Evolutionary conservation across 2,888 invertebrate genomes (phyloP).

Genomic region (Silvanus unidentatus): DNA sequence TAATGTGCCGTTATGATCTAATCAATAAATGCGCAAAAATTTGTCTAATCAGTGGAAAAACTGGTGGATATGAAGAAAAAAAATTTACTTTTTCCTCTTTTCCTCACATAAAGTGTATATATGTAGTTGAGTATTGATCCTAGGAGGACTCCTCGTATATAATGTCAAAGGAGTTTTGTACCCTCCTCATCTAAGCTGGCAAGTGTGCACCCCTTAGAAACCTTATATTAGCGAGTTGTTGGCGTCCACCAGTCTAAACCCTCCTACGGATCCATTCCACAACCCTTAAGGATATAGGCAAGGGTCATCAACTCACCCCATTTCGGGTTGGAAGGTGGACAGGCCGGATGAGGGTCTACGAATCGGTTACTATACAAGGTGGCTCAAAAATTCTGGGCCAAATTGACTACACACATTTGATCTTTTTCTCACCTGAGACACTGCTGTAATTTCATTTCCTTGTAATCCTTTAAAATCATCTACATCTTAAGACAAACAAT

Average conservation of each 20-base stretch:
- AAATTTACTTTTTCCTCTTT: slow-evolving; percentile 25
- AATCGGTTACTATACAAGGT: slow-evolving; percentile 15
- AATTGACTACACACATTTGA: background rate
- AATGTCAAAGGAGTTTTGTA: slow-evolving; percentile 21
- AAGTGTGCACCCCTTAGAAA: slow-evolving; percentile 30
- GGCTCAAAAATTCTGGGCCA: background rate
- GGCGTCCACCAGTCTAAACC: slow-evolving; percentile 21
- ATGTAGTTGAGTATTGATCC: slow-evolving; percentile 26
- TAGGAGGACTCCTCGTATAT: slow-evolving; percentile 8
- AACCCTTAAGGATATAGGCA: slow-evolving; percentile 24
- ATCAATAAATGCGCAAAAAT: no score
- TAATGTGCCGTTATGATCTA: no score
- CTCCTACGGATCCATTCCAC: slow-evolving; percentile 17
- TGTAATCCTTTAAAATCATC: no score
- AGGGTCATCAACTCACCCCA: slow-evolving; percentile 26
- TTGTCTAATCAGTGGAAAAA: no score
- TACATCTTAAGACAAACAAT: background rate
- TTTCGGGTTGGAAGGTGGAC: slow-evolving; percentile 22
- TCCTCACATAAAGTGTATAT: background rate
- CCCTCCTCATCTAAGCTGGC: slow-evolving; percentile 28
- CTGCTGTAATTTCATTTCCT: no score
- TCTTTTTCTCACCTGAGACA: no score
- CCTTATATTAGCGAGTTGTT: slow-evolving; percentile 29
- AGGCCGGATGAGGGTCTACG: slow-evolving; percentile 26
- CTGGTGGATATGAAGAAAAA: no score